phyloP scores from a whole-genome alignment of 2,797 vertebrate species.

The Danio aesculapii region DNA sequence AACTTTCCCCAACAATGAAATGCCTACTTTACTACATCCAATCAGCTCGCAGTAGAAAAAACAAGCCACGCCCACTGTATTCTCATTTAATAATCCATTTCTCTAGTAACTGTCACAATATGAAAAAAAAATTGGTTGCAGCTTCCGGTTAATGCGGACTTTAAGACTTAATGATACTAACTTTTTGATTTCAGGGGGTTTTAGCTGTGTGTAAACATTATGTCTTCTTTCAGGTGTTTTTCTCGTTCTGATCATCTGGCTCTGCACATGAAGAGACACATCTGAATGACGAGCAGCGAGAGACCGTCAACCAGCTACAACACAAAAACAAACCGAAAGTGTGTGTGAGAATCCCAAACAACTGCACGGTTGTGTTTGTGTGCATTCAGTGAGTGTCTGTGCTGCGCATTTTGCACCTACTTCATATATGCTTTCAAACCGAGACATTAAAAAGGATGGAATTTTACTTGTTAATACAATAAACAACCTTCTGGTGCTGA shows the following conservation, averaged over 20 bases:
- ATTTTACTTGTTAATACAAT: background rate
- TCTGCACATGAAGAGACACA: slow-evolving; percentile 98
- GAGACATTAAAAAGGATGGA: background rate
- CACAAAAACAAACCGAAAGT: slow-evolving; percentile 38
- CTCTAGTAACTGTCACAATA: no score
- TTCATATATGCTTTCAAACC: background rate
- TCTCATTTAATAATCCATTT: no score
- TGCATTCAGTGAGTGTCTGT: background rate
- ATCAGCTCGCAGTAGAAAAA: no score
- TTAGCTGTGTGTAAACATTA: slow-evolving; percentile 59
- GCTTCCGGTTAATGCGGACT: no score
- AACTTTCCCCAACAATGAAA: no score
- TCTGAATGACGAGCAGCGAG: slow-evolving; percentile 77
- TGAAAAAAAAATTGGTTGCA: no score
- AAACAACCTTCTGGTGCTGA: background rate
- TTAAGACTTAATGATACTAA: no score
- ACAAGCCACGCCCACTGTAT: no score
- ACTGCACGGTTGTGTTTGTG: slow-evolving; percentile 43
- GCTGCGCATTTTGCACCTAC: slow-evolving; percentile 22
- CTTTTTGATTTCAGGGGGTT: background rate
- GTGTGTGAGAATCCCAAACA: slow-evolving; percentile 30
- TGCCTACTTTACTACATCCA: no score
- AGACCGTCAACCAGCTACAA: slow-evolving; percentile 30
- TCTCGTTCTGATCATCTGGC: slow-evolving; percentile 98
- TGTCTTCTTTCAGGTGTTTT: slow-evolving; percentile 88